Percentiles rank a stretch among this genome's conserved stretches.
Conservation (phyloP, 2,888 invertebrate genomes). For the Trichogramma evanescens region DNA sequence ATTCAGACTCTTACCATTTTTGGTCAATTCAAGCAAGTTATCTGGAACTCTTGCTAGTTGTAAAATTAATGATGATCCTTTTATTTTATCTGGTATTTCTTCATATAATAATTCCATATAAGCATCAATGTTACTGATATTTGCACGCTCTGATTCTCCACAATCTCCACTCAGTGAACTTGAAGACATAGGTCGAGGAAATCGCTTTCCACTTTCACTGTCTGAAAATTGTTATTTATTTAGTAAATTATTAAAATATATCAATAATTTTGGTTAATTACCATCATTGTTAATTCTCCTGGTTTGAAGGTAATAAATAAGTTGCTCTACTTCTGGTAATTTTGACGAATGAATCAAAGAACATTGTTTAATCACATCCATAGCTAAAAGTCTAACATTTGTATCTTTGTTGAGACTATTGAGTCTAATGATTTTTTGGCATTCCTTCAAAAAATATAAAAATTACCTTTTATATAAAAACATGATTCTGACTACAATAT, state of each 20-base stretch:
- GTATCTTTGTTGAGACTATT: slow-evolving; percentile 73
- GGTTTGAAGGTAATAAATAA: slow-evolving; percentile 79
- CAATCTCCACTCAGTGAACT: slow-evolving; percentile 35
- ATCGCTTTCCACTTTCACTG: slow-evolving; percentile 22
- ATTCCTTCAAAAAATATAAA: slow-evolving; percentile 50
- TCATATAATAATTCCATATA: slow-evolving; percentile 96
- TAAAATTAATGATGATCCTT: slow-evolving; percentile 83
- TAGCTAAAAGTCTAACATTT: slow-evolving; percentile 70
- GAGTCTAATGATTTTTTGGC: slow-evolving; percentile 74
- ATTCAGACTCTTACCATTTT: slow-evolving; percentile 67
- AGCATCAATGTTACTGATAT: slow-evolving; percentile 80
- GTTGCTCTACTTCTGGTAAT: slow-evolving; percentile 76
- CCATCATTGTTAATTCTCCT: slow-evolving; percentile 51
- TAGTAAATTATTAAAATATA: not conserved
- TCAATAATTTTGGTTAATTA: slow-evolving; percentile 1
- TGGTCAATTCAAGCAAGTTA: slow-evolving; percentile 85
- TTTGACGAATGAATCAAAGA: slow-evolving; percentile 77
- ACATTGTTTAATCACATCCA: slow-evolving; percentile 80
- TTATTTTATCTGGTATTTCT: slow-evolving; percentile 85
- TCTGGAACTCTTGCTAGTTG: slow-evolving; percentile 89
- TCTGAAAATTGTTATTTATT: slow-evolving; percentile 5
- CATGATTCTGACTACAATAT: slow-evolving; percentile 1
- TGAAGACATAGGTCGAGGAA: slow-evolving; percentile 40
- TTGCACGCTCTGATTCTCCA: slow-evolving; percentile 54
- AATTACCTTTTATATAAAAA: not conserved